Base-by-base conservation (phyloP, 2,797 vertebrate species). In the Columba guinea region DNA sequence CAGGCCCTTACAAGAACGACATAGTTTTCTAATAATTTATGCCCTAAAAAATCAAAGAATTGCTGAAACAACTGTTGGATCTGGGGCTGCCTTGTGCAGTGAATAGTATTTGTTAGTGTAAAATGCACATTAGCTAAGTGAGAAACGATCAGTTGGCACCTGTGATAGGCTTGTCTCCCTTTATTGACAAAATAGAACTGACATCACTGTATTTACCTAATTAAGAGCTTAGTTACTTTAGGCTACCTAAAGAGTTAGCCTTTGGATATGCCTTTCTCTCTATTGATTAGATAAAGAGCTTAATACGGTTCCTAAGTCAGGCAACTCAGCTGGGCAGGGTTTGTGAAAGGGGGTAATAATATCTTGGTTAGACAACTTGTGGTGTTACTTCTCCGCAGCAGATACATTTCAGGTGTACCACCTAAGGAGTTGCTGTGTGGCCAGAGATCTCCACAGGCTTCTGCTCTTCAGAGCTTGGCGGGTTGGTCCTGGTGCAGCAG, bases 161-260 rank as follows among this genome's bases (percentile, higher is more conserved):
- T 39, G 35, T n/a, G 62, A 64, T 22, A 70, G 69, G 21, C 64
- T 89, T 76, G 14, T 85, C 87, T 91, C 32, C 23, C 17, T 69
- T 53, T 87, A 76, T 44, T 91, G 90, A 65, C 87, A 76, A 84
- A 87, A 91, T 6, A 76, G 84, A 91, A 62, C 74, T 69, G 81
- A 69, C 78, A 82, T 82, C 34, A 22, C 30, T 0, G 0, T 91
- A 75, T 91, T 91, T 95, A 73, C 63, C 59, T 76, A 75, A 94
- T 89, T 71, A 87, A 84, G 63, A 89, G 46, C 34, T 55, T 91
- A 53, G 70, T 94, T 94, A 91, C 87, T 78, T 95, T 60, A 62
- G 63, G 41, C 69, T 86, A 78, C 80, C 77, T 90, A 53, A 90
- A 86, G 18, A 78, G 65, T 85, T 74, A 80, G 49, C 58, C 53